Percentiles rank a stretch among this genome's conserved stretches.
phyloP scores from a whole-genome alignment of 2,113 vertebrate species.

The Illadopsis cleaveri region DNA sequence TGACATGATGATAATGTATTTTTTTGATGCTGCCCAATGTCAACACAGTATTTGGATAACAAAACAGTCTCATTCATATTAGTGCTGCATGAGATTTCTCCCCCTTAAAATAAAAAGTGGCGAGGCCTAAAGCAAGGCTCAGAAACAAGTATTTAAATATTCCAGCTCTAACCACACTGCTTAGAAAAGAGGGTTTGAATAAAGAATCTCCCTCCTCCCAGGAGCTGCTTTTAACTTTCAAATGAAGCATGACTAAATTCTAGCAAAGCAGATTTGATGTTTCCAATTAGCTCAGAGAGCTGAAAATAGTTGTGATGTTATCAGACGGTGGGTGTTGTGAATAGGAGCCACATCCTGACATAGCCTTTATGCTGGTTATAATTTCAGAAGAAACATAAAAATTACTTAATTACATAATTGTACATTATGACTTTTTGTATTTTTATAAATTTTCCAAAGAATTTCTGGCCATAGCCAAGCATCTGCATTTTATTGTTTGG shows the following conservation, averaged over 20 bases:
- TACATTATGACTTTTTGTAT: neutral
- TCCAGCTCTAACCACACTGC: neutral
- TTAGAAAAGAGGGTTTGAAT: conserved; percentile 29
- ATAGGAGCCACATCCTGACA: neutral
- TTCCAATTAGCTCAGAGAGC: conserved; percentile 75
- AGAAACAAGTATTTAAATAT: conserved; percentile 19
- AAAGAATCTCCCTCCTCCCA: conserved; percentile 1
- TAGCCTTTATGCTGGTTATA: neutral
- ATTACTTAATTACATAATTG: neutral
- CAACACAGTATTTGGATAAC: neutral
- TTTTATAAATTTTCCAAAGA: conserved; percentile 5
- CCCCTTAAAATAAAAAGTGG: neutral
- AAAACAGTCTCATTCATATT: neutral
- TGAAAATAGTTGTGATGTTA: conserved; percentile 38
- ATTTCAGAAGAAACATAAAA: conserved; percentile 11
- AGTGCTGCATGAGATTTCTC: neutral
- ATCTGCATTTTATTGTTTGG: neutral
- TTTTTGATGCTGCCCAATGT: neutral
- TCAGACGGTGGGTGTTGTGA: neutral
- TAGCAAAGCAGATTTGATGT: conserved; percentile 70
- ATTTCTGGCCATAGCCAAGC: neutral
- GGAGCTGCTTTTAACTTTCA: conserved; percentile 57
- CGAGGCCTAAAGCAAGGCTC: neutral
- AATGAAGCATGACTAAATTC: conserved; percentile 61
- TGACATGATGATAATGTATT: neutral